A percentile compares a stretch with the other conserved stretches of the same genome.
These are phyloP conservation scores for Acrobeloides nanus DNA, from an alignment of 2,888 invertebrate species.

Conservation along the genomic window DNA sequence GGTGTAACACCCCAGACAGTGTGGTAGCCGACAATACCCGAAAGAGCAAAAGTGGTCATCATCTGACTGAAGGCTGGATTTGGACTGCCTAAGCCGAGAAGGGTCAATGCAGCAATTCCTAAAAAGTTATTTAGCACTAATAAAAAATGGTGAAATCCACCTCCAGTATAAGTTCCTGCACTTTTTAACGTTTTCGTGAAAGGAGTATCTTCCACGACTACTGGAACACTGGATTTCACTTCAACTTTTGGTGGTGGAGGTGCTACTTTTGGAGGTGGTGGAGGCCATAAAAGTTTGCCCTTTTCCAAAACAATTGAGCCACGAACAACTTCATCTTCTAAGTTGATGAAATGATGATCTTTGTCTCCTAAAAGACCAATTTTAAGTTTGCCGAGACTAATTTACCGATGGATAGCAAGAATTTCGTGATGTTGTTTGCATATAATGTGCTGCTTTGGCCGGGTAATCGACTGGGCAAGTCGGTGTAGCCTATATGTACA, in stretches of 20 bases:
- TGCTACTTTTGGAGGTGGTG: constrained; percentile 61
- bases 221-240: constrained; percentile 23
- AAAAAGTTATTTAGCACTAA: constrained; percentile 13
- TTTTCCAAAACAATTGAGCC: constrained; percentile 72
- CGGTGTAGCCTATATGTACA: constrained; percentile 75
- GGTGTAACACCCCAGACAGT: constrained; percentile 87
- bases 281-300: constrained; percentile 72
- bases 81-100: constrained; percentile 70
- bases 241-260: constrained; percentile 39
- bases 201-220: constrained; percentile 56
- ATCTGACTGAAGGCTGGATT: constrained; percentile 77
- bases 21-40: constrained; percentile 76
- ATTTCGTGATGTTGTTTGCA: constrained; percentile 82
- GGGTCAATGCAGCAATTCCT: constrained; percentile 68
- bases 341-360: constrained; percentile 72
- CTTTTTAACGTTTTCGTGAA: constrained; percentile 68
- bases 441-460: constrained; percentile 78
- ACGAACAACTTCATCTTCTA: constrained; percentile 77
- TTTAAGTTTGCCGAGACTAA: neutral
- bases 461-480: constrained; percentile 74
- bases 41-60: constrained; percentile 75
- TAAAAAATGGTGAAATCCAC: constrained; percentile 54
- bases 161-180: constrained; percentile 66
- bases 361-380: constrained; percentile 60
- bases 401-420: constrained; percentile 70